These are phyloP conservation scores for Sphecodes monilicornis DNA, from an alignment of 2,888 invertebrate species.

Conservation along the genomic window DNA sequence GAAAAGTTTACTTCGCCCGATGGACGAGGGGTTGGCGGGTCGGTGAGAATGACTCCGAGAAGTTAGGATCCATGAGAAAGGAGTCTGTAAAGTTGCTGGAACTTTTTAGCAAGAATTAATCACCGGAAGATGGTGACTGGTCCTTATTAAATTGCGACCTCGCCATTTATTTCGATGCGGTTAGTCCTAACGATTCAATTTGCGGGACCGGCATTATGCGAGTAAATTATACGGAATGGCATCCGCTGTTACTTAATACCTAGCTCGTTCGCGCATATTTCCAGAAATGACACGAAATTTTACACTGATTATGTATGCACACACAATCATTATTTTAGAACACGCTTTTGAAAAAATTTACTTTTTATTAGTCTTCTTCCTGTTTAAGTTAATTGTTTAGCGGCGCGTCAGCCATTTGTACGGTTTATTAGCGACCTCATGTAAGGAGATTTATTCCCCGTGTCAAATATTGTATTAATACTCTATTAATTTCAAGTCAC, in stretches of 20 bases:
- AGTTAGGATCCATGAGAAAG: conserved; percentile 79
- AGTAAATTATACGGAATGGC: conserved; percentile 70
- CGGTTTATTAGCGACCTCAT: no score
- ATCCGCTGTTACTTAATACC: conserved; percentile 52
- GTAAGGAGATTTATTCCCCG: no score
- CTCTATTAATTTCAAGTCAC: no score
- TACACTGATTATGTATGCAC: conserved; percentile 33
- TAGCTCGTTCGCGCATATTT: conserved; percentile 47
- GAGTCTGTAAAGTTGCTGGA: conserved; percentile 81
- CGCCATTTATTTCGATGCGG: conserved; percentile 80
- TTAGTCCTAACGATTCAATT: conserved; percentile 74
- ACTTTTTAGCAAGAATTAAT: conserved; percentile 83
- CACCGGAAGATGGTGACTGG: conserved; percentile 81
- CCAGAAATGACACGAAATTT: conserved; percentile 21
- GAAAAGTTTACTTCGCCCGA: conserved; percentile 77
- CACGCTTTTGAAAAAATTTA: not conserved
- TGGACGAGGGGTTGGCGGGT: conserved; percentile 70
- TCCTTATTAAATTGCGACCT: conserved; percentile 82
- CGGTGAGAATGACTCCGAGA: conserved; percentile 79
- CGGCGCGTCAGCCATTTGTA: not conserved
- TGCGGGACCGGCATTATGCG: conserved; percentile 69
- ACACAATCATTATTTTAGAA: not conserved
- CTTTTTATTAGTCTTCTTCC: no score
- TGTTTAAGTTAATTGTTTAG: not conserved
- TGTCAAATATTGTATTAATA: no score